Evolutionary conservation across 2,113 vertebrate genomes (phyloP), one percentile per base, ranked within the genome.

Genomic region (Fulmarus glacialis): DNA sequence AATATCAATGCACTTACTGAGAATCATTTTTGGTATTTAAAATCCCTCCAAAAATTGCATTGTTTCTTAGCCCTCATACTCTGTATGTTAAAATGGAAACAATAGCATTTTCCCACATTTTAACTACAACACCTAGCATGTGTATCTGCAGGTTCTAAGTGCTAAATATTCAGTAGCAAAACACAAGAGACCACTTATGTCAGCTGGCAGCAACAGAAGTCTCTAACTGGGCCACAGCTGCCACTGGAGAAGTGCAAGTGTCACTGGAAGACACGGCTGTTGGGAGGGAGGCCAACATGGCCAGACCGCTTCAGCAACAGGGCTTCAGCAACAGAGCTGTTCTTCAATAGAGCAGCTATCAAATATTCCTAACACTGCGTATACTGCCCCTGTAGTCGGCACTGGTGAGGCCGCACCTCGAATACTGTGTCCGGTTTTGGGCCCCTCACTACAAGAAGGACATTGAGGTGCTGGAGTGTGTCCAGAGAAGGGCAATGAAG

Each of bases 281-380:
- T 0, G 0, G 29, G 36, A 74, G 6, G 9, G 32, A 67, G 23
- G 15, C 8, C 3, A 2, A 19, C 42, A 4, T 23, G 60, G 16
- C 12, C 40, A 38, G 26, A 60, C 3, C 1, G 0, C 26, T 66
- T 78, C 53, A 56, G 19, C 38, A 32, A 15, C 23, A 88, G 20
- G 40, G 30, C 53, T 70, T 63, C 62, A 38, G 13, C 34, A 73
- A 43, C 45, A 80, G 10, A 78, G 42, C 9, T 89, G 20, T 7
- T 74, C n/a, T 45, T 85, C 59, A 64, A 23, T 18, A 62, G 26
- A 68, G 11, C 9, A 70, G 26, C n/a, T n/a, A 52, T 36, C 67
- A 85, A 67, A 59, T 67, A 59, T 64, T 92, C 36, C 43, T 71
- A 75, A 24, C n/a, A 40, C 5, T 74, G 29, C 42, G 38, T n/a